Evolutionary conservation across 2,888 invertebrate genomes (phyloP).

Genomic region (Hetaerina titia): DNA sequence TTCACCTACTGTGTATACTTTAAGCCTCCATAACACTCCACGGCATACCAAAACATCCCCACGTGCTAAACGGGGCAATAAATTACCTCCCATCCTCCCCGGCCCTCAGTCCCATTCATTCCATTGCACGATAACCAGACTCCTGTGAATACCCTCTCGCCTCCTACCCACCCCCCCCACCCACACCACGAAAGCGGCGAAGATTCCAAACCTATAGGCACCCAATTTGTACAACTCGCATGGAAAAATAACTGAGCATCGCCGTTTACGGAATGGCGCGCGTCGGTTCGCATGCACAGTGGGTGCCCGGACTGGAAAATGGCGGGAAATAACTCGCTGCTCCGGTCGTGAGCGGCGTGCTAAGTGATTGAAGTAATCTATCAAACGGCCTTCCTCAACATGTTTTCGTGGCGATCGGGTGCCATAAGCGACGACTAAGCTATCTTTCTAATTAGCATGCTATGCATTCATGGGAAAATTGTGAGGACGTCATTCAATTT

Average conservation of each 20-base stretch:
- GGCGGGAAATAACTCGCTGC: slow-evolving; percentile 21
- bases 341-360: slow-evolving; percentile 26
- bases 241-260: slow-evolving; percentile 32
- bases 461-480: too few relatives aligned
- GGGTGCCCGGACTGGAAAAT: neutral
- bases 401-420: neutral
- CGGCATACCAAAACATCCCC: slow-evolving; percentile 33
- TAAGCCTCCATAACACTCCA: slow-evolving; percentile 32
- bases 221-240: slow-evolving; percentile 33
- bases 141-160: neutral
- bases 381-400: neutral
- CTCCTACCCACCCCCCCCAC: neutral
- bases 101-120: slow-evolving; percentile 10
- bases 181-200: neutral
- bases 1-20: slow-evolving; percentile 35
- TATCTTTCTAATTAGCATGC: neutral
- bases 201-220: slow-evolving; percentile 35
- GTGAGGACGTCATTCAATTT: too few relatives aligned
- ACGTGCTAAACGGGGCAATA: slow-evolving; percentile 32
- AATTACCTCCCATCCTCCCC: neutral
- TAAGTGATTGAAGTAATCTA: slow-evolving; percentile 35
- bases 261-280: slow-evolving; percentile 35
- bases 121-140: slow-evolving; percentile 38
- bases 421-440: neutral
- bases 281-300: neutral